Evolutionary conservation across 2,888 invertebrate species (phyloP).

Genomic region (Pedicia rivosa): DNA sequence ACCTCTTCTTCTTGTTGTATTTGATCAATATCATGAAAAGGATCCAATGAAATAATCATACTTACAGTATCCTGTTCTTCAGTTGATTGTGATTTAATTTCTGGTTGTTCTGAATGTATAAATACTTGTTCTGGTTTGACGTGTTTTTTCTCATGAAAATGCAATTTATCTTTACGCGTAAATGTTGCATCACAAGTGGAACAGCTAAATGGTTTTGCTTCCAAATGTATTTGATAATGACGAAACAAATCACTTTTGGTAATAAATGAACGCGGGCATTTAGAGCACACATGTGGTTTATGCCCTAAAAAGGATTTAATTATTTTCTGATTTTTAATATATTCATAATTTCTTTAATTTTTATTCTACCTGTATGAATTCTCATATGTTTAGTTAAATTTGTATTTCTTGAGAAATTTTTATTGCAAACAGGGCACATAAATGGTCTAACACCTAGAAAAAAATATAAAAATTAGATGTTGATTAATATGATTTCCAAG

Average conservation of each 20-base stretch:
- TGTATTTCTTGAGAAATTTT: slow-evolving; percentile 62
- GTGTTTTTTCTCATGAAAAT: slow-evolving; percentile 50
- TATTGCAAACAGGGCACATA: slow-evolving; percentile 53
- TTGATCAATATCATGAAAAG: slow-evolving; percentile 15
- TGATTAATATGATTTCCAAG: too few relatives aligned
- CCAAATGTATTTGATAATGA: slow-evolving; percentile 50
- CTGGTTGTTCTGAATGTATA: too few relatives aligned
- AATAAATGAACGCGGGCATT: slow-evolving; percentile 56
- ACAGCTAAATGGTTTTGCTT: slow-evolving; percentile 48
- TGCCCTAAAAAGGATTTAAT: too few relatives aligned
- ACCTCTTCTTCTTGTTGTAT: slow-evolving; percentile 1
- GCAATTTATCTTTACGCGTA: slow-evolving; percentile 48
- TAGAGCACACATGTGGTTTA: slow-evolving; percentile 54
- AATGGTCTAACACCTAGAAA: slow-evolving; percentile 54
- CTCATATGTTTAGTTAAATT: slow-evolving; percentile 59
- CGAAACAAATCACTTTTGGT: slow-evolving; percentile 48
- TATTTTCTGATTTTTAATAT: too few relatives aligned
- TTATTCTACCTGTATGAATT: slow-evolving; percentile 54
- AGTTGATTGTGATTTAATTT: not conserved
- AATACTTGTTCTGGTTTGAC: too few relatives aligned
- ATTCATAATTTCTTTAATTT: too few relatives aligned
- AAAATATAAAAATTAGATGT: too few relatives aligned
- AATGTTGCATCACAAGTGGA: slow-evolving; percentile 48
- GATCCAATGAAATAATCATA: slow-evolving; percentile 17
- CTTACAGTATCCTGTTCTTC: slow-evolving; percentile 11